phyloP scores from a whole-genome alignment of 2,888 invertebrate genomes.

The Scelioninae gen. 1 region DNA sequence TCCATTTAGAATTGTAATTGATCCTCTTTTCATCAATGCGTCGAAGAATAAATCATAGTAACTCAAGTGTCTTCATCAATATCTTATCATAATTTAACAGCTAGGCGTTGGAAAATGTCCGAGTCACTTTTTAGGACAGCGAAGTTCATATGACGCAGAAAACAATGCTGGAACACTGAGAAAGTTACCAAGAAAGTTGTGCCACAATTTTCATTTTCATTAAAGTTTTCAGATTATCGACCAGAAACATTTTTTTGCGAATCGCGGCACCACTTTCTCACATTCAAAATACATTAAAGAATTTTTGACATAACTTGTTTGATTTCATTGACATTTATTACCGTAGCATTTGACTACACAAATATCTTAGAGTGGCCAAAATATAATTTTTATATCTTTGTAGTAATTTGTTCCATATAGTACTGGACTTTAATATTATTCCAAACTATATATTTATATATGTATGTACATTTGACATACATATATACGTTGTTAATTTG shows the following conservation, averaged over 20 bases:
- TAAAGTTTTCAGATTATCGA: neutral
- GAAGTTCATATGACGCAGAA: slow-evolving; percentile 44
- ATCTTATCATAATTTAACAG: slow-evolving; percentile 55
- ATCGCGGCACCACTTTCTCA: slow-evolving; percentile 29
- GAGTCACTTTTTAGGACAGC: slow-evolving; percentile 40
- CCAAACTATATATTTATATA: neutral
- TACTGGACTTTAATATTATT: slow-evolving; percentile 32
- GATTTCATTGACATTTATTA: slow-evolving; percentile 58
- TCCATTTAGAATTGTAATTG: slow-evolving; percentile 55
- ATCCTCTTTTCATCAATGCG: slow-evolving; percentile 22
- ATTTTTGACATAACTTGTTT: slow-evolving; percentile 33
- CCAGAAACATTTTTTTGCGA: neutral
- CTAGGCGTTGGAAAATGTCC: slow-evolving; percentile 53
- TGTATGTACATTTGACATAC: no score
- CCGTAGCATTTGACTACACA: slow-evolving; percentile 40
- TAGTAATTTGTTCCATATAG: slow-evolving; percentile 34
- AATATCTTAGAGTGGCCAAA: slow-evolving; percentile 36
- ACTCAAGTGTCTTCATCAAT: slow-evolving; percentile 33
- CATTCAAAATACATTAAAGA: slow-evolving; percentile 39
- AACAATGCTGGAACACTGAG: slow-evolving; percentile 58
- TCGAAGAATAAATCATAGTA: slow-evolving; percentile 36
- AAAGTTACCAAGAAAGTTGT: slow-evolving; percentile 26
- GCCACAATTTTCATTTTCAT: slow-evolving; percentile 2
- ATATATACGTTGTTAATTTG: no score
- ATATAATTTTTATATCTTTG: slow-evolving; percentile 24